Base-by-base conservation (phyloP, 1,140 invertebrate genomes). In the Amphibalanus amphitrite region DNA sequence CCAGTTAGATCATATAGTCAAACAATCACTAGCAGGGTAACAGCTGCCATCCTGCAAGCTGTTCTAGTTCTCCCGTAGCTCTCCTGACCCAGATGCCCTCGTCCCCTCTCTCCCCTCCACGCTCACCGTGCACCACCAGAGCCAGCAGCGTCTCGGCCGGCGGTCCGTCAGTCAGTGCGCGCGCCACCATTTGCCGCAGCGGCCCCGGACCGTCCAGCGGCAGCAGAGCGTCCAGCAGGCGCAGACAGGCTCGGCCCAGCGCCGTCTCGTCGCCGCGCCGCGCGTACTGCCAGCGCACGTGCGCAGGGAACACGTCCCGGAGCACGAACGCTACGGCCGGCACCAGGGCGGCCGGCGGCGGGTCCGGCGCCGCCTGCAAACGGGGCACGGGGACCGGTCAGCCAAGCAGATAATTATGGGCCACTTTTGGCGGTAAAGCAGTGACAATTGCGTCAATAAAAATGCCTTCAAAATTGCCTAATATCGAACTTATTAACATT, bases 241-340 rank as follows among this genome's bases (percentile, higher is more conserved):
- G 47, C 6, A 59, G 47, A 59, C 47, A 59, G 47, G 47, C 47
- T 47, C 72, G 72, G 23, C 71, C 71, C 28, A 72, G 72, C 28
- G 30, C 67, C 4, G n/a, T 25, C 40, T 68, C 26, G 28, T 72
- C 30, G 3, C 29, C 26, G 20, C n/a, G 23, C 3, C 72, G 23
- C 28, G 72, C 29, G 67, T 71, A 72, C n/a, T 71, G 38, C 72
- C 72, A 72, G 25, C 72, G 64, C 72, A 28, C 47, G 67, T 59
- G 72, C 23, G 72, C 70, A 15, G 72, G 72, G 29, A 72, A 47
- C 69, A 72, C 47, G 28, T 72, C 72, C 26, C 72, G 72, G 47
- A 71, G 69, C 30, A 72, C 67, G 30, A 67, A 72, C 4, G 72
- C 30, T 29, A 72, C 29, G 25, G 70, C 69, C 23, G 69, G 69